Percentiles rank a stretch among this genome's conserved stretches.
phyloP scores from a whole-genome alignment of 2,113 vertebrate genomes.

The Muntiacus reevesi region DNA sequence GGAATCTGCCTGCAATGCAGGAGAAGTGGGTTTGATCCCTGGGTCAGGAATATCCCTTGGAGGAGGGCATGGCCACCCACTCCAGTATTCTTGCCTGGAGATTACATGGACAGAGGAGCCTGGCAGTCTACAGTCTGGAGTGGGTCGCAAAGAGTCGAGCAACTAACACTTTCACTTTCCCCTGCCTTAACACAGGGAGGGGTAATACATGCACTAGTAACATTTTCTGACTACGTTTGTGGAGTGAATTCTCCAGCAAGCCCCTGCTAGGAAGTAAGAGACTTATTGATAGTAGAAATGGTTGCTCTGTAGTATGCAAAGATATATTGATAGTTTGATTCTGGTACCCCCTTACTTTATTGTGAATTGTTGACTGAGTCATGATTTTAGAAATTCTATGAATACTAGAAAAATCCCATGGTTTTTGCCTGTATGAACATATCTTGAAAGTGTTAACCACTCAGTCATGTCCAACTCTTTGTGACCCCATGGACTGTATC shows the following conservation, averaged over 20 bases:
- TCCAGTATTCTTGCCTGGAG: not conserved
- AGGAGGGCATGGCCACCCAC: not conserved
- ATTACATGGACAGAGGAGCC: not conserved
- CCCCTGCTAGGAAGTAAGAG: not conserved
- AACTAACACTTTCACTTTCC: not conserved
- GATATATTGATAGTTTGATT: not conserved
- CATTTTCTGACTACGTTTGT: not conserved
- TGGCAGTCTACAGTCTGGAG: not conserved
- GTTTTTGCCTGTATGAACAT: not conserved
- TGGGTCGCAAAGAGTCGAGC: rapidly evolving
- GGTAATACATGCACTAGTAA: not conserved
- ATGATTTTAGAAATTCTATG: not conserved
- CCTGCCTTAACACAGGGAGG: not conserved
- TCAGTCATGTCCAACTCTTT: not conserved
- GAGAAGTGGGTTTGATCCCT: not conserved
- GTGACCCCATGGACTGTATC: not conserved
- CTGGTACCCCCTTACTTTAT: no score
- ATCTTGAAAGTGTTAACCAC: not conserved
- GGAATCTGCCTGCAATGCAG: not conserved
- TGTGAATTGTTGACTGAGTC: not conserved
- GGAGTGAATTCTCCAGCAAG: not conserved
- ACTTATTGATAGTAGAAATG: not conserved
- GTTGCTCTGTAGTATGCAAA: not conserved
- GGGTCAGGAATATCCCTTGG: not conserved
- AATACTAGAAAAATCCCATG: not conserved